These are phyloP conservation scores for Oligia strigilis DNA, from an alignment of 2,888 invertebrate species.

Conservation along the genomic window DNA sequence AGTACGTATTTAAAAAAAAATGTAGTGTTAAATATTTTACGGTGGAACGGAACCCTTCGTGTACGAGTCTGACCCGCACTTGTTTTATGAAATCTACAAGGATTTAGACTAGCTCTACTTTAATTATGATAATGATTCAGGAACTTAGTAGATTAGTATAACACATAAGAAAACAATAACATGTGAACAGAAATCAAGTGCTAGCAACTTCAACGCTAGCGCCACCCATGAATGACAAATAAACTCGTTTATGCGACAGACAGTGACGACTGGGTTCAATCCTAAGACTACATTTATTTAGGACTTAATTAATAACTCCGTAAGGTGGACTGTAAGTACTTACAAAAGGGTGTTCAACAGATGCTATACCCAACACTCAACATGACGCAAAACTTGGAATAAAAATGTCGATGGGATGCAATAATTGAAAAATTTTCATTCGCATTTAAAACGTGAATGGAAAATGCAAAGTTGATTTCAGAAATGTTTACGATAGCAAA, in stretches of 20 bases:
- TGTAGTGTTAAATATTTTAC: too few relatives aligned
- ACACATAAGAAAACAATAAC: slow-evolving; percentile 26
- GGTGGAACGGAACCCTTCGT: not conserved
- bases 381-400: slow-evolving; percentile 2
- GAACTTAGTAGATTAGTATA: slow-evolving; percentile 19
- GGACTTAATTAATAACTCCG: not conserved
- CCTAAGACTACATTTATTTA: slow-evolving; percentile 1
- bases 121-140: slow-evolving; percentile 14
- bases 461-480: slow-evolving; percentile 20
- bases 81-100: not conserved
- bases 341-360: not conserved
- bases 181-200: slow-evolving; percentile 32
- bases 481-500: slow-evolving; percentile 10
- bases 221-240: slow-evolving; percentile 16
- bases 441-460: slow-evolving; percentile 2
- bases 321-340: not conserved
- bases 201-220: slow-evolving; percentile 17
- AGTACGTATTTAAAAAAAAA: too few relatives aligned
- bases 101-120: not conserved
- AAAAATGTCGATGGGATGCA: slow-evolving; percentile 27
- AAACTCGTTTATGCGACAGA: slow-evolving; percentile 19
- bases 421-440: not conserved
- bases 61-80: too few relatives aligned
- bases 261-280: not conserved
- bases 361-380: not conserved